Evolutionary conservation across 2,797 vertebrate genomes (phyloP).

Genomic region (Molothrus ater): DNA sequence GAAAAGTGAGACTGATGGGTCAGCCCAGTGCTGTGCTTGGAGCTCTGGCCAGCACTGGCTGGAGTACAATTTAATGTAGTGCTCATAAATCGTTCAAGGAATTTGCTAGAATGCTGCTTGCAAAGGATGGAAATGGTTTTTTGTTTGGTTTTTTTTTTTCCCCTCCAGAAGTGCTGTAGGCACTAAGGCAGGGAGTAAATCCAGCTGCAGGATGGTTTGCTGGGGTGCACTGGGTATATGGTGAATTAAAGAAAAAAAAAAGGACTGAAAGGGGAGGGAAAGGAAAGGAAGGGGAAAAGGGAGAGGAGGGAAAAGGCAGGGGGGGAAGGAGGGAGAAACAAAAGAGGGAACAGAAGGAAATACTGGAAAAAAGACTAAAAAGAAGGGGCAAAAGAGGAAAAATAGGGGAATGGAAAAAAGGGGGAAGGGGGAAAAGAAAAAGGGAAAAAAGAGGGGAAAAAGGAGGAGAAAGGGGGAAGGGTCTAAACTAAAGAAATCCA

Average conservation of each 20-base stretch:
- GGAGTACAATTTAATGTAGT: fast-evolving
- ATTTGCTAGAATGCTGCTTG: not conserved
- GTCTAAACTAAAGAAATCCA: not conserved
- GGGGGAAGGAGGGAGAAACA: no score
- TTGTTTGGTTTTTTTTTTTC: no score
- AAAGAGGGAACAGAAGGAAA: not conserved
- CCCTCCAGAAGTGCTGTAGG: not conserved
- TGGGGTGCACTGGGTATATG: no score
- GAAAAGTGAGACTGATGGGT: not conserved
- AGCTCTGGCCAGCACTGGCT: not conserved
- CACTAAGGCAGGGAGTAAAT: not conserved
- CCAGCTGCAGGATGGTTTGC: not conserved
- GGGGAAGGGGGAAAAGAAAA: no score
- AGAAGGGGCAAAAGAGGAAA: not conserved
- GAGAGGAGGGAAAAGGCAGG: no score
- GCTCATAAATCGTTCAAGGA: not conserved
- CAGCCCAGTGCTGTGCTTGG: not conserved
- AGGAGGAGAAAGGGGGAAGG: not conserved
- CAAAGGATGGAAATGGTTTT: not conserved
- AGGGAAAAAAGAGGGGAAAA: not conserved
- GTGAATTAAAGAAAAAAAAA: not conserved
- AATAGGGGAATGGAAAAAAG: not conserved
- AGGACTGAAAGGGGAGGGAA: not conserved
- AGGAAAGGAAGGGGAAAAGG: not conserved
- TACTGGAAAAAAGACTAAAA: not conserved